Evolutionary conservation across 1,140 invertebrate genomes (phyloP).

Genomic region (Agrypnia vestita): DNA sequence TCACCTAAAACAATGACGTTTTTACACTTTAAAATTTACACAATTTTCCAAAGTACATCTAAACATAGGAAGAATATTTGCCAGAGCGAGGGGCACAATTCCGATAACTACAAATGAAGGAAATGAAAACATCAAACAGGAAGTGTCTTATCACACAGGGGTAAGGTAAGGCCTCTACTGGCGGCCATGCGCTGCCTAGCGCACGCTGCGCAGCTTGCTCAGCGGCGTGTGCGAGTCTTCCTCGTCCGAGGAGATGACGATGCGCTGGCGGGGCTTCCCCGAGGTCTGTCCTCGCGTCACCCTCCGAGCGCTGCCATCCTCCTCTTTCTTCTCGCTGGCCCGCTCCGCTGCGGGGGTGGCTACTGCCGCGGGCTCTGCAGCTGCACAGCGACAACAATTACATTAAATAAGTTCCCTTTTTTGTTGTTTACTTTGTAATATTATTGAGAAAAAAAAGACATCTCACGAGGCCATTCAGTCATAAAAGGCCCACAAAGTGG

Average conservation of each 20-base stretch:
- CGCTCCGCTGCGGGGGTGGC: neutral
- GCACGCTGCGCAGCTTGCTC: slow-evolving; percentile 54
- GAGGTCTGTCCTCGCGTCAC: slow-evolving; percentile 72
- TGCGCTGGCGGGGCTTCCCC: slow-evolving; percentile 70
- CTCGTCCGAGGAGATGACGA: slow-evolving; percentile 72
- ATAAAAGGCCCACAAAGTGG: too few relatives aligned
- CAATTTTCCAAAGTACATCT: neutral
- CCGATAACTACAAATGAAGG: neutral
- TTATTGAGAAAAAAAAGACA: too few relatives aligned
- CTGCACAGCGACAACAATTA: too few relatives aligned
- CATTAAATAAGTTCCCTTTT: too few relatives aligned
- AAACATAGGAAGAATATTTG: neutral
- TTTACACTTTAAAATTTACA: slow-evolving; percentile 22
- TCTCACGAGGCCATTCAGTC: too few relatives aligned
- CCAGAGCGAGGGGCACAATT: neutral
- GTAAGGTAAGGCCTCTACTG: neutral
- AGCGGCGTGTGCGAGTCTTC: slow-evolving; percentile 65
- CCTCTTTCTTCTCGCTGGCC: slow-evolving; percentile 48
- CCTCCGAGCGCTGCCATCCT: slow-evolving; percentile 61
- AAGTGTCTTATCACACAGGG: neutral
- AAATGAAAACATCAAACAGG: neutral
- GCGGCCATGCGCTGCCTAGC: slow-evolving; percentile 18
- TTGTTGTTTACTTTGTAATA: too few relatives aligned
- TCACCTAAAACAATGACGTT: slow-evolving; percentile 27
- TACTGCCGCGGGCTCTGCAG: slow-evolving; percentile 6